These are phyloP conservation scores for Chromis chromis DNA, from an alignment of 2,797 vertebrate species.

Conservation along the genomic window DNA sequence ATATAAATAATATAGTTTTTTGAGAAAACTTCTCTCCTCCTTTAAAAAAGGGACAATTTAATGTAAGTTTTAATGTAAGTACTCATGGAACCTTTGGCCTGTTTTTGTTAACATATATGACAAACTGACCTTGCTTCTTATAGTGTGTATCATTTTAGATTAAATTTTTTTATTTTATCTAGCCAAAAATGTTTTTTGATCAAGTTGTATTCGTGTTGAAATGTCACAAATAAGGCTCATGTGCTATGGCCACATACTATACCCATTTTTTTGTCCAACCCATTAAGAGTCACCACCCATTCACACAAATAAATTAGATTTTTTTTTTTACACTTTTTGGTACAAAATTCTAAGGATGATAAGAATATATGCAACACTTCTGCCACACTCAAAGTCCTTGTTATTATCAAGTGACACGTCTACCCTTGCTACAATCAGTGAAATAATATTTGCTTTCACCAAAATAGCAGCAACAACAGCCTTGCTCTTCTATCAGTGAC, in stretches of 20 bases:
- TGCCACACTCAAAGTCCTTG: slow-evolving; percentile 14
- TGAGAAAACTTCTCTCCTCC: background rate
- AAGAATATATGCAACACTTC: background rate
- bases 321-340: too few relatives aligned
- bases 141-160: background rate
- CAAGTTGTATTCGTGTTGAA: background rate
- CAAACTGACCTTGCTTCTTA: background rate
- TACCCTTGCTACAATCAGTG: slow-evolving; percentile 56
- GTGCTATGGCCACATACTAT: too few relatives aligned
- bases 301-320: background rate
- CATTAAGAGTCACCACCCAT: background rate
- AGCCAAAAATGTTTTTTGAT: background rate
- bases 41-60: too few relatives aligned
- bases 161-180: too few relatives aligned
- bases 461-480: slow-evolving; percentile 31
- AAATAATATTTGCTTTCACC: slow-evolving; percentile 58
- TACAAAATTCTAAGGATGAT: background rate
- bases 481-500: slow-evolving; percentile 46
- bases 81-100: background rate
- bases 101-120: background rate
- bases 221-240: background rate
- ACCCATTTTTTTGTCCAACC: background rate
- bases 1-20: too few relatives aligned
- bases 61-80: too few relatives aligned
- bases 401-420: slow-evolving; percentile 37